Base-by-base conservation (phyloP, 2,797 vertebrate genomes). In the Mionectes olivaceus region DNA sequence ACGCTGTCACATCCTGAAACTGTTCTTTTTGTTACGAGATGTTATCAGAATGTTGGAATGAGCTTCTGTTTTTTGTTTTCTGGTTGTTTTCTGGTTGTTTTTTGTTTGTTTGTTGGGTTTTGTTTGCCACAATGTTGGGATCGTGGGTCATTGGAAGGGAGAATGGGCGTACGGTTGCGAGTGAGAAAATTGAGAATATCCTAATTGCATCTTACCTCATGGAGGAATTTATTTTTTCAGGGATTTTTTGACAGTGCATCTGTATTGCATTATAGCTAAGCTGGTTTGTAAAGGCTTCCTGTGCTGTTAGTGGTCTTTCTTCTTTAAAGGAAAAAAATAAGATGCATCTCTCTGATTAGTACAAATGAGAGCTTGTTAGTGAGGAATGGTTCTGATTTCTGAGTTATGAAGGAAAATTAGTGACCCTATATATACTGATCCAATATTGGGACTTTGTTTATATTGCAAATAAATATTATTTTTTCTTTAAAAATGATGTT, bases 381-480 rank as follows among this genome's bases (percentile, higher is more conserved):
- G 97, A 98, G 94, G 97, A 98, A 98, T 98, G 98, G 98, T 98
- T 99, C 96, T 98, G 97, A 97, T 98, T 99, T 98, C 97, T 98
- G 98, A 98, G 98, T 98, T 97, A 98, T 99, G 99, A 99, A 99
- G 98, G 98, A 98, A 98, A 98, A 97, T 97, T 96, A 98, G 98
- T 98, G 98, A 98, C 98, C 98, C 98, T 98, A 98, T 98, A 97
- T 98, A 97, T 98, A 98, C 98, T 98, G 97, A 99, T 98, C 98
- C 98, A 98, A 98, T 98, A 98, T 98, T 97, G 98, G 98, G 98
- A 99, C 98, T 98, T 97, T 99, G 99, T 99, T 99, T 99, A 99
- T 99, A 99, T 99, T 97, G 98, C 98, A 99, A 99, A 99, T 99
- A 99, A 99, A 99, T 99, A 99, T 98, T 99, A 99, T 99, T 99